A percentile compares a stretch with the other conserved stretches of the same genome.
These are phyloP conservation scores for Mercenaria mercenaria DNA, from an alignment of 1,140 invertebrate species.

Conservation along the genomic window DNA sequence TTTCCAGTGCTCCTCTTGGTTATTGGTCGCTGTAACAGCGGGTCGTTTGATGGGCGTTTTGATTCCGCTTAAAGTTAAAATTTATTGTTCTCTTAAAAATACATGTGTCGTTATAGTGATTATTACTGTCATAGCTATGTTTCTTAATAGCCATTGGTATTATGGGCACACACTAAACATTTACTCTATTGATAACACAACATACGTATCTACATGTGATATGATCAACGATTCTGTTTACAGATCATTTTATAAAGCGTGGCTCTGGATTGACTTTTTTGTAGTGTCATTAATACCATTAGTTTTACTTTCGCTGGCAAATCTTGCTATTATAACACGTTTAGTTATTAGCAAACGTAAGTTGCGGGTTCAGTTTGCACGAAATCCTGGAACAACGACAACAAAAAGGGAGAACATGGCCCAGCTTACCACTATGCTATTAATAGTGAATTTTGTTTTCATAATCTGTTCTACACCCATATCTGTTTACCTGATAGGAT, in stretches of 20 bases:
- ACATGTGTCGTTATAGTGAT: constrained; percentile 44
- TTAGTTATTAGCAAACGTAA: not conserved
- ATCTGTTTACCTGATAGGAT: constrained; percentile 24
- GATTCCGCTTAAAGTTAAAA: constrained; percentile 70
- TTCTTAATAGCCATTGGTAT: constrained; percentile 72
- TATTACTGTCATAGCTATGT: constrained; percentile 55
- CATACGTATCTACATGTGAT: not conserved
- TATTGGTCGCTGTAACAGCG: constrained; percentile 75
- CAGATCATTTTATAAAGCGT: constrained; percentile 34
- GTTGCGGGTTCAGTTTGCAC: too few relatives aligned
- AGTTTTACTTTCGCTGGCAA: not conserved
- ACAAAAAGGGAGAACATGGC: not conserved
- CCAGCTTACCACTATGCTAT: not conserved
- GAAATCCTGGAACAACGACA: too few relatives aligned
- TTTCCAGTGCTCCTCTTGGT: constrained; percentile 76
- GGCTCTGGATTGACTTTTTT: constrained; percentile 61
- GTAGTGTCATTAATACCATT: not conserved
- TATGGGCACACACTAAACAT: constrained; percentile 52
- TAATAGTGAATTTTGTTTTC: constrained; percentile 52
- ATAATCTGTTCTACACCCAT: constrained; percentile 51
- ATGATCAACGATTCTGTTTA: not conserved
- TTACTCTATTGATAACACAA: not conserved
- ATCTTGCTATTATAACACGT: not conserved
- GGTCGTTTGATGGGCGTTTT: constrained; percentile 76
- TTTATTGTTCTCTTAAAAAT: constrained; percentile 60